These are phyloP conservation scores for Drosophila grimshawi DNA, from an alignment of 1,140 invertebrate species.

Conservation along the genomic window DNA sequence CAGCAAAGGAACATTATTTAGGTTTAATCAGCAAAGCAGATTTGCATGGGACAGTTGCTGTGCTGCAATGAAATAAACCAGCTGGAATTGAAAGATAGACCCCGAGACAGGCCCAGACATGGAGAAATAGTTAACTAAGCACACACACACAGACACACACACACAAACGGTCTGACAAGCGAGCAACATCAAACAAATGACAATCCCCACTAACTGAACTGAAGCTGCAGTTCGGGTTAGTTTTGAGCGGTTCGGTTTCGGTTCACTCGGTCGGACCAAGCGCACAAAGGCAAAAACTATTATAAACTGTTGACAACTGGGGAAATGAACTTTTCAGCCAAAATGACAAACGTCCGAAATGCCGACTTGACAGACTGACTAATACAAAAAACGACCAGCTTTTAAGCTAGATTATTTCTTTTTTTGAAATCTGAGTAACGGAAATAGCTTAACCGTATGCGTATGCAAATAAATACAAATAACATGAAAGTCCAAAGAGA, in stretches of 20 bases:
- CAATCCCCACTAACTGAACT: constrained; percentile 35
- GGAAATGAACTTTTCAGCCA: constrained; percentile 76
- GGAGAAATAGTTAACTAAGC: constrained; percentile 40
- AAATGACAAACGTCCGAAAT: constrained; percentile 65
- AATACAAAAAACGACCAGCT: constrained; percentile 15
- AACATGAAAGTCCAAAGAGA: too few relatives aligned
- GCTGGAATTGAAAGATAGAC: constrained; percentile 74
- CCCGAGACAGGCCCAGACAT: constrained; percentile 43
- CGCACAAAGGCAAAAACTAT: constrained; percentile 64
- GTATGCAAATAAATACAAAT: constrained; percentile 7
- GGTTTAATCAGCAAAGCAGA: constrained; percentile 81
- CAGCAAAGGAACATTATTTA: constrained; percentile 79
- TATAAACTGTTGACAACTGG: constrained; percentile 75
- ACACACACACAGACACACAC: constrained; percentile 18
- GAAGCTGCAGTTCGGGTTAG: constrained; percentile 18
- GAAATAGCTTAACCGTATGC: neutral
- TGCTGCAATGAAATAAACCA: constrained; percentile 74
- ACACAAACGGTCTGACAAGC: constrained; percentile 17
- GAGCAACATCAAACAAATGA: constrained; percentile 70
- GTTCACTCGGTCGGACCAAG: constrained; percentile 30
- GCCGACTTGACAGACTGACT: constrained; percentile 5
- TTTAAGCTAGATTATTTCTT: constrained; percentile 13
- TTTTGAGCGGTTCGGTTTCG: constrained; percentile 44
- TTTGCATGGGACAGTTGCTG: constrained; percentile 70
- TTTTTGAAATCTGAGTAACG: neutral